Percentiles rank a stretch among this genome's conserved stretches.
Evolutionary conservation across 2,888 invertebrate genomes (phyloP).

Genomic region (Amiota mariae): DNA sequence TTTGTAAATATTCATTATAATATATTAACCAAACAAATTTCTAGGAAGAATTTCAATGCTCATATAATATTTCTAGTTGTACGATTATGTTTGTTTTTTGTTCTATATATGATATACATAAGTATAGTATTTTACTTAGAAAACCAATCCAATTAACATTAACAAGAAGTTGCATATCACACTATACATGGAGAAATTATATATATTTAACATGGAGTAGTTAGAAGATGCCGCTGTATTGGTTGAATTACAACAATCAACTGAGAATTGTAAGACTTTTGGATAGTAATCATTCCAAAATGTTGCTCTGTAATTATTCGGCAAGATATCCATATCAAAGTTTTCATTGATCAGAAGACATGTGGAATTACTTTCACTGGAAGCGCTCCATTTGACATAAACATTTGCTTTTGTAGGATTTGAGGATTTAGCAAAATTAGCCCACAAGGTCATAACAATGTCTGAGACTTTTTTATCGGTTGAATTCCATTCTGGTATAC

Average conservation of each 20-base stretch:
- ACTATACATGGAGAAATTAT: too few species aligned
- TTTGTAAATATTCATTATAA: too few species aligned
- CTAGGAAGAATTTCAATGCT: too few species aligned
- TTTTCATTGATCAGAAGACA: constrained; percentile 84
- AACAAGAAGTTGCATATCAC: too few species aligned
- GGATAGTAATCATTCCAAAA: constrained; percentile 92
- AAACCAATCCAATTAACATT: too few species aligned
- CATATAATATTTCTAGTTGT: too few species aligned
- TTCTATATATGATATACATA: too few species aligned
- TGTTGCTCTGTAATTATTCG: constrained; percentile 85
- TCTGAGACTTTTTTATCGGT: constrained; percentile 86
- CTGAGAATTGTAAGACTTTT: constrained; percentile 81
- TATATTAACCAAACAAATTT: too few species aligned
- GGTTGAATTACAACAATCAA: constrained; percentile 82
- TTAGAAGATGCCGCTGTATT: constrained; percentile 48
- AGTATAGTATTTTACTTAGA: too few species aligned
- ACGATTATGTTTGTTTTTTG: too few species aligned
- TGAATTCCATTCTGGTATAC: constrained; percentile 81
- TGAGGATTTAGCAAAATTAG: constrained; percentile 84
- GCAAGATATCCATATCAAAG: constrained; percentile 83
- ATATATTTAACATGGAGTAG: too few species aligned
- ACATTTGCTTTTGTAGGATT: constrained; percentile 82
- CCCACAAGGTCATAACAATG: constrained; percentile 86
- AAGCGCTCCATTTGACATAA: constrained; percentile 84
- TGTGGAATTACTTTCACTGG: constrained; percentile 79